Base-by-base conservation (phyloP, 2,888 invertebrate species). In the Philopedon plagiatum region DNA sequence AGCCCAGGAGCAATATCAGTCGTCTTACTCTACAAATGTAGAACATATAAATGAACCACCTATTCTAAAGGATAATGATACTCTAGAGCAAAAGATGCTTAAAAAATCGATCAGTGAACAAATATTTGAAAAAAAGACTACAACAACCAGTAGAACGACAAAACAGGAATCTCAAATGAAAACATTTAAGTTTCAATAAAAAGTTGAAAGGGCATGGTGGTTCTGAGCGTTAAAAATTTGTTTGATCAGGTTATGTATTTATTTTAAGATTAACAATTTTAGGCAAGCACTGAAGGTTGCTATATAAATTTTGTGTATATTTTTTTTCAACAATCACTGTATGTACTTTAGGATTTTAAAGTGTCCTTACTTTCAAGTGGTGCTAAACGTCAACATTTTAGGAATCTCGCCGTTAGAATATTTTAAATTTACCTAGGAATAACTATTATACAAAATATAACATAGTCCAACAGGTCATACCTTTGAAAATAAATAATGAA, bases 101-200 rank as follows among this genome's bases (percentile, higher is more conserved):
- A 91, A 91, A 74, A 91, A 91, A 76, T 91, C 91, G 0, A 89
- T 90, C n/a, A 90, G 89, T 0, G 91, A 92, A 54, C 91, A 91
- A 75, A 89, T 90, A 0, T 89, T 91, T 15, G 92, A 92, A 76
- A 89, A 90, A 81, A 91, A 91, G 79, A 91, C 91, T 0, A 89
- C 92, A 0, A 91, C 91, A 80, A 91, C 89, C 74, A 90, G 90
- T n/a, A 82, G 81, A 72, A 81, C 83, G 34, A 83, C 81, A 63
- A 85, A 85, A 75, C 84, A 85, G 71, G 86, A 86, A 75, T 83
- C 84, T 34, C 83, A 84, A 23, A 82, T 83, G 66, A 85, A 84
- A 79, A 85, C 83, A 71, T 86, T 85, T 77, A 83, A 81, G 77
- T 84, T 86, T 44, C 61, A 58, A 11, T 75, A 67, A 68, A n/a